These are phyloP conservation scores for Doris montereyensis DNA, from an alignment of 2,888 invertebrate genomes.

Conservation along the genomic window DNA sequence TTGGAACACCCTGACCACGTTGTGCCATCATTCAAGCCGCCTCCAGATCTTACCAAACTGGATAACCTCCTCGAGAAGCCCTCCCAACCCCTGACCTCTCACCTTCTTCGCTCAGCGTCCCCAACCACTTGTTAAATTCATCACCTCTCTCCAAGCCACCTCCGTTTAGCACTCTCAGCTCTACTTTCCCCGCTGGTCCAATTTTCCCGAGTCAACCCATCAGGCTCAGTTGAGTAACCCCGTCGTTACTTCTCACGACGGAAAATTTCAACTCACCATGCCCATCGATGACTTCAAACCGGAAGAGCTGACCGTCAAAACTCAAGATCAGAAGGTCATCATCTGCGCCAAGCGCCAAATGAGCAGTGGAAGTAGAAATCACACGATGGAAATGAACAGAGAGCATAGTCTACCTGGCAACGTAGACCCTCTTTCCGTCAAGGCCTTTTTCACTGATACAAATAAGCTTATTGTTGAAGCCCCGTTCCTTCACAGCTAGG, in stretches of 20 bases:
- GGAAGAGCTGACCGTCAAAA: slow-evolving; percentile 70
- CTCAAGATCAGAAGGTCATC: slow-evolving; percentile 53
- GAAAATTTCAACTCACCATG: slow-evolving; percentile 66
- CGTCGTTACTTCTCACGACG: slow-evolving; percentile 55
- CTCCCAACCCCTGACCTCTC: slow-evolving; percentile 48
- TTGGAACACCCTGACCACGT: slow-evolving; percentile 34
- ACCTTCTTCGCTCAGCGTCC: slow-evolving; percentile 23
- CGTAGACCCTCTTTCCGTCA: slow-evolving; percentile 69
- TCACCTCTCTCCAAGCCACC: slow-evolving; percentile 21
- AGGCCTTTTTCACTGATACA: slow-evolving; percentile 70
- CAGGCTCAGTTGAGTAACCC: slow-evolving; percentile 39
- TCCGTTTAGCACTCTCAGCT: slow-evolving; percentile 30
- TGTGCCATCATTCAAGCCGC: slow-evolving; percentile 32
- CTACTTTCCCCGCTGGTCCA: slow-evolving; percentile 35
- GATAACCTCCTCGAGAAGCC: slow-evolving; percentile 41
- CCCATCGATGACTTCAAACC: slow-evolving; percentile 71
- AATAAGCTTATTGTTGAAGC: slow-evolving; percentile 70
- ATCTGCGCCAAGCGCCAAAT: slow-evolving; percentile 69
- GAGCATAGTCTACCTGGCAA: slow-evolving; percentile 70
- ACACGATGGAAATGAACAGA: slow-evolving; percentile 67
- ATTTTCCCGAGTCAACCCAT: slow-evolving; percentile 39
- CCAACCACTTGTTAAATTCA: slow-evolving; percentile 13
- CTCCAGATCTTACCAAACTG: slow-evolving; percentile 36
- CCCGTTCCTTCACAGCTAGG: too few species aligned
- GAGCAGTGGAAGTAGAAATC: slow-evolving; percentile 63